Evolutionary conservation across 2,113 vertebrate species (phyloP), one percentile per base, ranked within the genome.

Genomic region (Corythaixoides concolor): DNA sequence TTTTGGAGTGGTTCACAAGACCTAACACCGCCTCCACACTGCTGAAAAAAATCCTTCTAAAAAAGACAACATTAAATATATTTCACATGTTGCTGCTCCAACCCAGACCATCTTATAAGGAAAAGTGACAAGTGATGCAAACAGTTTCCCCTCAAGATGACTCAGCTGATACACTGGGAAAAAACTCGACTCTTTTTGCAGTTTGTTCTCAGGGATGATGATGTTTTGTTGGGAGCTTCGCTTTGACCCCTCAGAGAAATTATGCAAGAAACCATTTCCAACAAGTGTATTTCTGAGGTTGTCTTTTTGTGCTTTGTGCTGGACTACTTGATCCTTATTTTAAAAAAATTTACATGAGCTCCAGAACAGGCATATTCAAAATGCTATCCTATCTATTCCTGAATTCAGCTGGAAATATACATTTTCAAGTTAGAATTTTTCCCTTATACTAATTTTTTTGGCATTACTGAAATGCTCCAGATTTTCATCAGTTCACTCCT

Each of bases 21-120:
- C 0, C 0, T 41, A 62, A 52, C 6, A 27, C 6, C 14, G 5
- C 18, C 20, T 63, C 15, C 22, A 60, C 20, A 37, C 16, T 8
- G 2, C 1, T 2, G 2, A 4, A 82, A 4, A 82, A 64, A 52
- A 32, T 5, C 21, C 8, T 39, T 73, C 33, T 52, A 30, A 55
- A 81, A 66, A 64, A 33, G 13, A 19, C 17, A 77, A 26, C 5
- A 37, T 30, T 52, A 28, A 43, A 67, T 30, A 11, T 27, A 5
- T 67, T 77, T 85, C 26, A 45, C 43, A 73, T 33, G 21, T n/a
- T 77, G 18, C 7, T 85, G 37, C 26, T 83, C 33, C 30, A 76
- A 58, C 6, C 8, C 24, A 68, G 33, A 5, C 23, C 15, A 67
- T 43, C 7, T n/a, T 63, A 58, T 19, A 15, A 55, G 8, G 28